Percentiles rank a stretch among this genome's conserved stretches.
These are phyloP conservation scores for Euschistus heros DNA, from an alignment of 1,140 invertebrate species.

Conservation along the genomic window DNA sequence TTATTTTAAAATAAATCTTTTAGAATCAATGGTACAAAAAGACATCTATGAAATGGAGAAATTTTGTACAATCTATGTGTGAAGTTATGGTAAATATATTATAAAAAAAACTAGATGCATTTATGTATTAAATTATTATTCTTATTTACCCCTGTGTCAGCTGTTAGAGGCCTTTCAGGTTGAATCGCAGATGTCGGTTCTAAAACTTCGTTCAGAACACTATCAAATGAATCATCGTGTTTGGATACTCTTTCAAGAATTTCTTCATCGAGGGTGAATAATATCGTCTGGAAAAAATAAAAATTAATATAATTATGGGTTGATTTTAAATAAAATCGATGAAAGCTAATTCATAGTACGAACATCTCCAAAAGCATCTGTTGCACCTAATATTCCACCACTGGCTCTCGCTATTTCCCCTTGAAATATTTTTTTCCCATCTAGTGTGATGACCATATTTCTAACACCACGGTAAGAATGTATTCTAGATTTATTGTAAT, in stretches of 20 bases:
- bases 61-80: too few species aligned
- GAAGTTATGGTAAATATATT: too few species aligned
- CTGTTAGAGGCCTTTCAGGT: conserved; percentile 45
- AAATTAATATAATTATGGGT: background rate
- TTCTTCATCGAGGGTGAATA: conserved; percentile 63
- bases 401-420: conserved; percentile 70
- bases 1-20: too few species aligned
- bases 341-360: conserved; percentile 30
- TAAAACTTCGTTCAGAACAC: conserved; percentile 29
- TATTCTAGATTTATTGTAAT: conserved; percentile 77
- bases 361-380: conserved; percentile 68
- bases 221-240: conserved; percentile 56
- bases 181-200: conserved; percentile 17
- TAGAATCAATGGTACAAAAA: too few species aligned
- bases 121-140: too few species aligned
- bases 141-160: conserved; percentile 33
- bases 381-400: conserved; percentile 54
- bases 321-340: background rate
- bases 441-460: conserved; percentile 56
- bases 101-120: too few species aligned
- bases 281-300: conserved; percentile 54
- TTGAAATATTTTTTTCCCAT: conserved; percentile 55
- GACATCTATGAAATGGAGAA: too few species aligned
- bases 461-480: conserved; percentile 65
- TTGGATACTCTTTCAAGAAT: conserved; percentile 62